A percentile compares a stretch with the other conserved stretches of the same genome.
phyloP scores from a whole-genome alignment of 2,113 vertebrate species.

The Uria lomvia region DNA sequence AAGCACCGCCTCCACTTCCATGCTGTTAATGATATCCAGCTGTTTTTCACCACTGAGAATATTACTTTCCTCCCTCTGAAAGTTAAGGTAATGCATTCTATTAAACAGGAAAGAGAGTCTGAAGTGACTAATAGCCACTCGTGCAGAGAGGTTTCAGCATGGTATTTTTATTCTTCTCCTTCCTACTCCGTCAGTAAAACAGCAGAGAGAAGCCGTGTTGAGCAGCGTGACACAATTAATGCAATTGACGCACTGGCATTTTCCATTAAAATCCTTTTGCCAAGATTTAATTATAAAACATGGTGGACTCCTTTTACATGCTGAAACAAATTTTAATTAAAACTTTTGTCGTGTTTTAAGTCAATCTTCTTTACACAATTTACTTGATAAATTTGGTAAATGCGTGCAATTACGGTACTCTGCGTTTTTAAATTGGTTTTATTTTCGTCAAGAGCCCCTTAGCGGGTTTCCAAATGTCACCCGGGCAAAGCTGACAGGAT shows the following conservation, averaged over 20 bases:
- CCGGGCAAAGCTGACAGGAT: background rate
- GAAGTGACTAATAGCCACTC: slow-evolving; percentile 30
- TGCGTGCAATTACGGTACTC: background rate
- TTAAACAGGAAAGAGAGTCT: slow-evolving; percentile 22
- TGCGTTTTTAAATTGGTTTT: background rate
- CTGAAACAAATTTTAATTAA: slow-evolving; percentile 25
- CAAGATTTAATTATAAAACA: slow-evolving; percentile 39
- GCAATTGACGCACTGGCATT: background rate
- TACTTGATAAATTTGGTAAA: background rate
- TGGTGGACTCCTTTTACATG: background rate
- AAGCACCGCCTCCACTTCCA: background rate
- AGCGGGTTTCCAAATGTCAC: background rate
- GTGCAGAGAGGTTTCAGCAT: background rate
- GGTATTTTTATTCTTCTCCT: background rate
- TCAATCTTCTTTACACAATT: background rate
- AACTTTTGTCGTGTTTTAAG: background rate
- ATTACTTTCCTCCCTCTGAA: slow-evolving; percentile 22
- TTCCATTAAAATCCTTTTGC: slow-evolving; percentile 23
- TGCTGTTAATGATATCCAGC: background rate
- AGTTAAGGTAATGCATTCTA: slow-evolving; percentile 25
- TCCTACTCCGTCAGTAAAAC: background rate
- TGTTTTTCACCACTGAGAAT: slow-evolving; percentile 7
- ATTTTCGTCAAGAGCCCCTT: background rate
- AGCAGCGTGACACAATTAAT: background rate
- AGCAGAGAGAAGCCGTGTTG: background rate